Base-by-base conservation (phyloP, 2,113 vertebrate genomes). In the Seriola rivoliana region DNA sequence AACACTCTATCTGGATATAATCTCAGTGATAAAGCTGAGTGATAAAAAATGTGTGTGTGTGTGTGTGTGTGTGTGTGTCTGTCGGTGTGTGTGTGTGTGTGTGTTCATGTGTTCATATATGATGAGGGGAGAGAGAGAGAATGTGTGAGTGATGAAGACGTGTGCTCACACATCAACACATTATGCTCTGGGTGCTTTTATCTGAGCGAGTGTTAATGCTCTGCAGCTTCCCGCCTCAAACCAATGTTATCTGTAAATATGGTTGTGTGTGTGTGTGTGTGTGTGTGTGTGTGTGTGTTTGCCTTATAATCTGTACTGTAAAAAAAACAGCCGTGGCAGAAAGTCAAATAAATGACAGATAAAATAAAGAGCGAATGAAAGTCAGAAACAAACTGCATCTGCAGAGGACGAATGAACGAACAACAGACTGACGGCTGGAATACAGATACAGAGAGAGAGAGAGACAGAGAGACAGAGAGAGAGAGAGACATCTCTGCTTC, bases 341-440 rank as follows among this genome's bases (percentile, higher is more conserved):
- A 46, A 82, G 62, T 66, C 71, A 72, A 72, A 82, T 29, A 52
- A 72, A 72, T 13, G 32, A 25, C 55, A 54, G 81, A 86, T 74
- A 84, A 64, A 64, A 80, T 23, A 25, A 40, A 54, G 64, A 75
- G 70, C 48, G 23, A 78, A 71, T 67, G 42, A 63, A 84, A 81
- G 64, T 75, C 70, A 78, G 16, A 52, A 34, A 34, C 32, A 55
- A 55, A 66, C 25, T 57, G 65, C 3, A 21, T 57, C 14, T 21
- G 34, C 66, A 71, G 80, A 73, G 17, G 63, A 44, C 34, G 40
- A 65, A 42, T 5, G 23, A 64, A 50, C 11, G 19, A 5, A 42
- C 14, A 21, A 21, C 16, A 52, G 50, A 55, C 46, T 16, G 46
- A 48, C 46, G 2, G 46, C 46, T 48, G 40, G 40, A 42, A 42